Percentiles rank a stretch among this genome's conserved stretches.
Evolutionary conservation across 2,888 invertebrate genomes (phyloP).

Genomic region (Eumerus sabulonum): DNA sequence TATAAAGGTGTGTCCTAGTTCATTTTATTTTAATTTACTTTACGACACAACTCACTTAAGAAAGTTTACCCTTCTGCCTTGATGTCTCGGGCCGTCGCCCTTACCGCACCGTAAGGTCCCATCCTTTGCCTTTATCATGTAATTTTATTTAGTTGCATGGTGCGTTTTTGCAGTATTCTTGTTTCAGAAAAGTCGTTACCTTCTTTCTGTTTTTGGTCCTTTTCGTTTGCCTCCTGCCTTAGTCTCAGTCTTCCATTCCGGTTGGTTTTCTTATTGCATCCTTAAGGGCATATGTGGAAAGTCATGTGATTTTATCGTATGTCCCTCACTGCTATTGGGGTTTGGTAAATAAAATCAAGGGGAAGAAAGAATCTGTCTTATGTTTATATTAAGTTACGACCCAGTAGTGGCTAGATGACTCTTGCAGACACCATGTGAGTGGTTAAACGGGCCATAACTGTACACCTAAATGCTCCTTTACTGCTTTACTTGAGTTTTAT

Average conservation of each 20-base stretch:
- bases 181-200: slow-evolving; percentile 51
- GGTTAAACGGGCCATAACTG: slow-evolving; percentile 48
- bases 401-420: slow-evolving; percentile 43
- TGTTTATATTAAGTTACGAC: slow-evolving; percentile 59
- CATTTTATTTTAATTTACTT: slow-evolving; percentile 69
- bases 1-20: slow-evolving; percentile 63
- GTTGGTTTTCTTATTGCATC: slow-evolving; percentile 51
- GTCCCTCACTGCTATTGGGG: slow-evolving; percentile 13
- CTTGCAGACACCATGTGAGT: slow-evolving; percentile 56
- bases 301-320: slow-evolving; percentile 66
- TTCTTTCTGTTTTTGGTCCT: neutral
- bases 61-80: slow-evolving; percentile 50
- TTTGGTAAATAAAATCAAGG: slow-evolving; percentile 20
- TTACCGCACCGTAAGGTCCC: neutral
- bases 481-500: slow-evolving; percentile 55
- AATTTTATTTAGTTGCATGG: slow-evolving; percentile 57
- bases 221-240: too few relatives aligned
- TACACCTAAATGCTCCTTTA: slow-evolving; percentile 59
- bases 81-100: neutral
- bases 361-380: slow-evolving; percentile 34
- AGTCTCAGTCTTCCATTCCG: neutral
- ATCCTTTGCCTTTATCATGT: slow-evolving; percentile 25
- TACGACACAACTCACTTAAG: slow-evolving; percentile 68
- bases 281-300: slow-evolving; percentile 66
- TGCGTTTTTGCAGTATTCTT: slow-evolving; percentile 40